A percentile compares a stretch with the other conserved stretches of the same genome.
phyloP scores from a whole-genome alignment of 2,113 vertebrate species.

The Heterochromis multidens region DNA sequence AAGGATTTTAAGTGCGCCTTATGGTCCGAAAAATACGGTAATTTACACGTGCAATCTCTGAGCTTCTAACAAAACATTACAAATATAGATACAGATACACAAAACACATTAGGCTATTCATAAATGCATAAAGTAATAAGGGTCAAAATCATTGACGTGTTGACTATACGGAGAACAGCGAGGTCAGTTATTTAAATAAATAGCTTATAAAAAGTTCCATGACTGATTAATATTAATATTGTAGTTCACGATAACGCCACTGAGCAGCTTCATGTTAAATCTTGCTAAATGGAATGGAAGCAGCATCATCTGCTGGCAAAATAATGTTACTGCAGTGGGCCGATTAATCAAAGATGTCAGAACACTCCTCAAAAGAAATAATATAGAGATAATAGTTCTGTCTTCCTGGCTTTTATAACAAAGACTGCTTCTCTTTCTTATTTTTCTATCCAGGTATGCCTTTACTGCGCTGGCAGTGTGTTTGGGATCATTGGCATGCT shows the following conservation, averaged over 20 bases:
- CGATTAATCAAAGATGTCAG: not conserved
- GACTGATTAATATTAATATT: not conserved
- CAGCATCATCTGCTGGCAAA: slow-evolving; percentile 25
- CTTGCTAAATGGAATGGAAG: not conserved
- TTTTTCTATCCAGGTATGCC: not conserved
- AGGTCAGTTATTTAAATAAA: not conserved
- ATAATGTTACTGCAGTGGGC: not conserved
- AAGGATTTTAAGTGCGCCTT: too few relatives aligned
- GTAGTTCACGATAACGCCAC: not conserved
- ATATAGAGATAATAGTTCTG: not conserved
- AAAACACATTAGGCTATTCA: not conserved
- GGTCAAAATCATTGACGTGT: not conserved
- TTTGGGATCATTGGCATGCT: not conserved
- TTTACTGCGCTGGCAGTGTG: not conserved
- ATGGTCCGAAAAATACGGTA: too few relatives aligned
- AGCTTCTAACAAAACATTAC: not conserved
- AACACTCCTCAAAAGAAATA: not conserved
- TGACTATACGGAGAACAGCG: not conserved
- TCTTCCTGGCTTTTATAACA: not conserved
- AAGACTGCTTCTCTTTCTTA: not conserved
- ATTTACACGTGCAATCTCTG: not conserved
- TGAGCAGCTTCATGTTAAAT: not conserved
- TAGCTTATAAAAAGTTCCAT: not conserved
- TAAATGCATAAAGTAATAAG: not conserved
- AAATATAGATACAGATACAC: not conserved